Conservation (phyloP, 2,888 invertebrate genomes). For the Melinaea marsaeus region DNA sequence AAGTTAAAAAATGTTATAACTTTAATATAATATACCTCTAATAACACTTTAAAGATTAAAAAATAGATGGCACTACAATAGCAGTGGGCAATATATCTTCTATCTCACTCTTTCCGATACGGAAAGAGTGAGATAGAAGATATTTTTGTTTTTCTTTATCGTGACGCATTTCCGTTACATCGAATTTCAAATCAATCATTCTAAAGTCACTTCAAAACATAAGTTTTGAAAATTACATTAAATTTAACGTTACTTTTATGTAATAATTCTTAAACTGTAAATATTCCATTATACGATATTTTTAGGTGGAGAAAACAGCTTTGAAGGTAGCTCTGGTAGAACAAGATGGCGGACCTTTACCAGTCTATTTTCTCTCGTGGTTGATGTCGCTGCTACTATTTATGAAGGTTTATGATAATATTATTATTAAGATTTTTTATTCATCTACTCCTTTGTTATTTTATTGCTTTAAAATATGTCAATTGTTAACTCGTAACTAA, state of each 20-base stretch:
- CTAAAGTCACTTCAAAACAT: too few relatives aligned
- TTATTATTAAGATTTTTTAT: not conserved
- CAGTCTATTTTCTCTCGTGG: conserved; percentile 89
- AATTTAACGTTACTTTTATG: not conserved
- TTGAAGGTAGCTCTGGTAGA: conserved; percentile 91
- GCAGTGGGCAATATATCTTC: too few relatives aligned
- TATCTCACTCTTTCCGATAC: too few relatives aligned
- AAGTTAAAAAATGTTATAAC: too few relatives aligned
- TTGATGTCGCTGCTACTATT: conserved; percentile 90
- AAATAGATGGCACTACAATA: too few relatives aligned
- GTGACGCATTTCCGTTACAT: too few relatives aligned
- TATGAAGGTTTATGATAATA: conserved; percentile 60
- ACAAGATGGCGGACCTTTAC: conserved; percentile 88
- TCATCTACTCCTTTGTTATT: not conserved
- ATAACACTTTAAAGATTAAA: too few relatives aligned
- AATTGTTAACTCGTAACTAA: not conserved
- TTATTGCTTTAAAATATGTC: not conserved
- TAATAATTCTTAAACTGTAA: not conserved
- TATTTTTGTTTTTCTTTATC: too few relatives aligned
- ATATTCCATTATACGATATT: not conserved
- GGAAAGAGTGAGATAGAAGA: too few relatives aligned
- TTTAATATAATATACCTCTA: too few relatives aligned
- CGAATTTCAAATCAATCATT: too few relatives aligned
- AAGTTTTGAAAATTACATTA: not conserved
- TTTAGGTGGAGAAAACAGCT: conserved; percentile 86